Conservation (phyloP, 2,888 invertebrate species). For the Branchipolynoe longqiensis region DNA sequence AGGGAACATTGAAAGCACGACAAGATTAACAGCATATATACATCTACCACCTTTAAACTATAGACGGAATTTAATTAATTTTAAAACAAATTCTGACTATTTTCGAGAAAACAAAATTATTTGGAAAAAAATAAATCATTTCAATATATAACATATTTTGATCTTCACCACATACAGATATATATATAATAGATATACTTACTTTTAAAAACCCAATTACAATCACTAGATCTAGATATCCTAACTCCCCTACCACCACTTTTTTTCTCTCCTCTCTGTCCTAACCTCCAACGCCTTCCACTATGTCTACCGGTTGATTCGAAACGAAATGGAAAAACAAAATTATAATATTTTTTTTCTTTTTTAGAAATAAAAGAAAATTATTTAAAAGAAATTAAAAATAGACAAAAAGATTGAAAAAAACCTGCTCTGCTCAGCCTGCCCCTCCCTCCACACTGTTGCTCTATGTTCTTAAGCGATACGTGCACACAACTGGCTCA, state of each 20-base stretch:
- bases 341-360: too few relatives aligned
- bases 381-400: background rate
- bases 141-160: constrained; percentile 26
- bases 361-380: background rate
- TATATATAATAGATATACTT: background rate
- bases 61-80: background rate
- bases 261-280: constrained; percentile 46
- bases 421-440: constrained; percentile 16
- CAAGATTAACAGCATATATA: constrained; percentile 3
- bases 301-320: constrained; percentile 27
- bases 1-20: constrained; percentile 43
- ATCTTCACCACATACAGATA: constrained; percentile 39
- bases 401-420: constrained; percentile 4
- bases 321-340: background rate
- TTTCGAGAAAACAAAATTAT: background rate
- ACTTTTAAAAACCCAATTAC: constrained; percentile 12
- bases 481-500: constrained; percentile 53
- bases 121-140: background rate
- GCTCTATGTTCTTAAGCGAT: constrained; percentile 39
- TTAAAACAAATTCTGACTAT: background rate
- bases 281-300: constrained; percentile 35
- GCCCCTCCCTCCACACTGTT: constrained; percentile 42
- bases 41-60: background rate
- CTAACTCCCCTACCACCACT: too few relatives aligned
- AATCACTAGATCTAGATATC: constrained; percentile 28